Evolutionary conservation across 2,113 vertebrate genomes (phyloP).

Genomic region (Oncorhynchus clarkii): DNA sequence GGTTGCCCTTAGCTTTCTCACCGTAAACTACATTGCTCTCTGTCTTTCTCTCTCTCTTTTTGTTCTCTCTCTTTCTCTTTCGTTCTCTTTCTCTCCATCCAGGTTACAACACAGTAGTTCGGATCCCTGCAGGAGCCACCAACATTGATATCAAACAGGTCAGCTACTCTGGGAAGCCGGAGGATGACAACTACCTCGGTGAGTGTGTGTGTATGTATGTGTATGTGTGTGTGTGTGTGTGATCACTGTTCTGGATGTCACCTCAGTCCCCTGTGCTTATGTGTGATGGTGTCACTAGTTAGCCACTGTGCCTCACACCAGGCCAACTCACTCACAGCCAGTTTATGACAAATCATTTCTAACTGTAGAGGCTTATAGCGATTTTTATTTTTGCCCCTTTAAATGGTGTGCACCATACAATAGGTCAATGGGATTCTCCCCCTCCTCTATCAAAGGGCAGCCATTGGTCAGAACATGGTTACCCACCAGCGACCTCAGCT

Average conservation of each 20-base stretch:
- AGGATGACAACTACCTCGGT: conserved; percentile 98
- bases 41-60: too few species aligned
- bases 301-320: too few species aligned
- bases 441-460: conserved; percentile 22
- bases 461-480: not conserved
- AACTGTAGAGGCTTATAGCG: too few species aligned
- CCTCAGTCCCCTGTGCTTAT: too few species aligned
- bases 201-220: conserved; percentile 44
- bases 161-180: conserved; percentile 93
- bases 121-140: conserved; percentile 91
- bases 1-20: too few species aligned
- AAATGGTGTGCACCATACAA: not conserved
- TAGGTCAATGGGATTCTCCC: conserved; percentile 51
- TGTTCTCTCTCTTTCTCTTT: not conserved
- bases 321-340: too few species aligned
- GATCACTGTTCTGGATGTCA: too few species aligned
- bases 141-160: conserved; percentile 91
- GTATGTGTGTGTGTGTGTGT: too few species aligned
- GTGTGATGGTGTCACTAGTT: too few species aligned
- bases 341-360: too few species aligned
- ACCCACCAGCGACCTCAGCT: conserved; percentile 35
- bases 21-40: too few species aligned
- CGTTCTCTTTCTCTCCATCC: conserved; percentile 2
- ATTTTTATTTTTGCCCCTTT: too few species aligned
- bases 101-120: conserved; percentile 92